These are phyloP conservation scores for Clinocottus analis DNA, from an alignment of 2,113 vertebrate species.

Conservation along the genomic window DNA sequence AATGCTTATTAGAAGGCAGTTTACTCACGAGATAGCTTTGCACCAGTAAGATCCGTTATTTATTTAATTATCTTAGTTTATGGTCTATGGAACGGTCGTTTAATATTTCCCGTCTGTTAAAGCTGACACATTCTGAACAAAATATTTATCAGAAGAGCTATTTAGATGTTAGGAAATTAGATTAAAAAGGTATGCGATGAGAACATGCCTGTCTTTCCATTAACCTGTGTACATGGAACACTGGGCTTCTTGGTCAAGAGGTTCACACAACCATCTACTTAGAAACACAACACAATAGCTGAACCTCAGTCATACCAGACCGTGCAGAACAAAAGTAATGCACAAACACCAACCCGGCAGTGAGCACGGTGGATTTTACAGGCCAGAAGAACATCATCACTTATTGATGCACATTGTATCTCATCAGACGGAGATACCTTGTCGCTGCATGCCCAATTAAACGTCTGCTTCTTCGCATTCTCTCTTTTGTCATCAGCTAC, in stretches of 20 bases:
- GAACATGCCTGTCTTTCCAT: neutral
- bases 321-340: neutral
- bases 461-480: slow-evolving; percentile 42
- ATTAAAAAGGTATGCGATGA: no score
- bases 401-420: slow-evolving; percentile 70
- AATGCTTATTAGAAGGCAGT: no score
- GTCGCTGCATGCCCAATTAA: slow-evolving; percentile 68
- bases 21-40: no score
- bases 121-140: neutral
- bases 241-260: neutral
- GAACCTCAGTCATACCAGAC: neutral
- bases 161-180: neutral
- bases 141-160: neutral
- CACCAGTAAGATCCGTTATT: no score
- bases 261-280: neutral
- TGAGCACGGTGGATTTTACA: slow-evolving; percentile 68
- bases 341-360: slow-evolving; percentile 1
- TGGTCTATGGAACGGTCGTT: neutral
- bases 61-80: no score
- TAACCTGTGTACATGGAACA: neutral
- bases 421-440: slow-evolving; percentile 64
- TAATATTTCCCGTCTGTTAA: neutral
- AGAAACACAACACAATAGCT: neutral
- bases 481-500: slow-evolving; percentile 34
- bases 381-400: slow-evolving; percentile 57